These are phyloP conservation scores for Dipus sagitta DNA, from an alignment of 2,797 vertebrate genomes.

Conservation along the genomic window DNA sequence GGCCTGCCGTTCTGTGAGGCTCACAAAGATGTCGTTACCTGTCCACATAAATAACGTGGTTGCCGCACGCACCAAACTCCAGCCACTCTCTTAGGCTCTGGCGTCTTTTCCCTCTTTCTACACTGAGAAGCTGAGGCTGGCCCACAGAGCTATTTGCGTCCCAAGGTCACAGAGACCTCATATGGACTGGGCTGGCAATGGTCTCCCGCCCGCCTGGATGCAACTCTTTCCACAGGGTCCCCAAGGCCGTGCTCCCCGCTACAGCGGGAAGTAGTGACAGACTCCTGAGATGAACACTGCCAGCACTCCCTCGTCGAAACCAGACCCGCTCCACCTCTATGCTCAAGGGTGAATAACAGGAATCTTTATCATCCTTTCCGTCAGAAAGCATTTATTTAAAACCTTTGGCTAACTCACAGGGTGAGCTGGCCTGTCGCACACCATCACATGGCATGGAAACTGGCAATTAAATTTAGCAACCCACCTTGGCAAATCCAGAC, in stretches of 20 bases:
- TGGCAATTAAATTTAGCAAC: conserved; percentile 87
- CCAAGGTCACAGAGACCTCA: conserved; percentile 73
- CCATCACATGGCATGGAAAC: conserved; percentile 85
- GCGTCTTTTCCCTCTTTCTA: neutral
- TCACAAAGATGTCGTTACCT: neutral
- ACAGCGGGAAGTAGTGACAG: conserved; percentile 77
- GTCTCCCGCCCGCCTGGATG: neutral
- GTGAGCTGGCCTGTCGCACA: conserved; percentile 86
- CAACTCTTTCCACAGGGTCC: conserved; percentile 42
- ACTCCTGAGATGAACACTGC: conserved; percentile 74
- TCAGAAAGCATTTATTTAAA: conserved; percentile 88
- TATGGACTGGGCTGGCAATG: neutral
- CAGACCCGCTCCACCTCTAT: conserved; percentile 76
- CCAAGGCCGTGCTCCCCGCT: too few species aligned
- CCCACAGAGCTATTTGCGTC: conserved; percentile 23
- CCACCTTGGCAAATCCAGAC: conserved; percentile 76
- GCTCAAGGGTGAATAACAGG: conserved; percentile 83
- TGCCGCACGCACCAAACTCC: neutral
- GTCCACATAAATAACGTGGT: neutral
- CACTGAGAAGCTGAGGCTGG: conserved; percentile 42
- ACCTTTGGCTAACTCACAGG: conserved; percentile 85
- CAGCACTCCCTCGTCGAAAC: conserved; percentile 58
- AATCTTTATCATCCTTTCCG: conserved; percentile 87
- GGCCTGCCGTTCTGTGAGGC: neutral
- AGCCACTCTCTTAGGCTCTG: neutral